A percentile compares a stretch with the other conserved stretches of the same genome.
Evolutionary conservation across 2,797 vertebrate species (phyloP).

Genomic region (Enteromius radiatus): DNA sequence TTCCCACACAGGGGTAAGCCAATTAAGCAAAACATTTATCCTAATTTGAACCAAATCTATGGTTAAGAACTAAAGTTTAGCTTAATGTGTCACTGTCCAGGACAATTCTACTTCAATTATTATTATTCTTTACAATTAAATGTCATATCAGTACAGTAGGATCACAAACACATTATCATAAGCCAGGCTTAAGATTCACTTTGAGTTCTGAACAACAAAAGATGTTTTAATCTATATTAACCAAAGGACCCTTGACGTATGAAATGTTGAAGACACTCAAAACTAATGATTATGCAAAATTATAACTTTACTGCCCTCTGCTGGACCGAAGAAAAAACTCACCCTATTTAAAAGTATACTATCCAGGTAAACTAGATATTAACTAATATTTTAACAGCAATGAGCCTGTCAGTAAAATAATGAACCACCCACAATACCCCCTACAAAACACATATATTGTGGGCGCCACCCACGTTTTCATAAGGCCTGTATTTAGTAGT

Average conservation of each 20-base stretch:
- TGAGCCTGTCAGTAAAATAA: neutral
- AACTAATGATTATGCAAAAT: neutral
- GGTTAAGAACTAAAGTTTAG: neutral
- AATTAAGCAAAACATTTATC: neutral
- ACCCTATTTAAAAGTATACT: neutral
- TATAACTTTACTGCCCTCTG: slow-evolving; percentile 12
- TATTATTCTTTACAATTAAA: neutral
- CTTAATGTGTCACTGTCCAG: neutral
- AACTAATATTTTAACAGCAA: neutral
- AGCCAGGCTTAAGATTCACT: neutral
- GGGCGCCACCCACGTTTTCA: neutral
- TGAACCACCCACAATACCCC: neutral
- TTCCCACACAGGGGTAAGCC: neutral
- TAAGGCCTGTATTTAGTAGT: neutral
- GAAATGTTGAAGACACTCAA: neutral
- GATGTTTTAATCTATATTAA: neutral
- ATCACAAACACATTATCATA: neutral
- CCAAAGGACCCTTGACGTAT: neutral
- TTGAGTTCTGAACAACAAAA: neutral
- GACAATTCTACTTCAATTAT: too few relatives aligned
- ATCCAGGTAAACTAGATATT: neutral
- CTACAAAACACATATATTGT: neutral
- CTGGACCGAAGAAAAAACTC: neutral
- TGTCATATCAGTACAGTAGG: neutral
- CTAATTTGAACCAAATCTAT: neutral